Conservation (phyloP, 2,888 invertebrate genomes). For the Hypsopygia costalis region DNA sequence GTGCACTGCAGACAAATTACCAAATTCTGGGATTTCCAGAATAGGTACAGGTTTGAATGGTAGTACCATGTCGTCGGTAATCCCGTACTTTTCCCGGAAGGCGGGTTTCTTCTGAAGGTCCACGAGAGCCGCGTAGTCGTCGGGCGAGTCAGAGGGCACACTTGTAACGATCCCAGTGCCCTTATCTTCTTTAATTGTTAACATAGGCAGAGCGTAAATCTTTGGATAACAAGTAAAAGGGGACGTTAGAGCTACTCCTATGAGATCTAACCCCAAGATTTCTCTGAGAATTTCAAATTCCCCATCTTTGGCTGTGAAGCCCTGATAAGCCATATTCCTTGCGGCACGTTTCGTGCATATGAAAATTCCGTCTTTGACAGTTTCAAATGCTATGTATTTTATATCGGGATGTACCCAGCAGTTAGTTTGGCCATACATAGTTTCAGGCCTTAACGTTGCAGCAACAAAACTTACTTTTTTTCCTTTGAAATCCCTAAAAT, state of each 20-base stretch:
- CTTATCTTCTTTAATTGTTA: conserved; percentile 98
- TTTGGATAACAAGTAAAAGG: conserved; percentile 91
- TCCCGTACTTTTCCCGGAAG: conserved; percentile 94
- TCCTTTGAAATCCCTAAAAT: conserved; percentile 70
- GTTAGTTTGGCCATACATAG: conserved; percentile 99
- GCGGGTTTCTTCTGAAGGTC: conserved; percentile 97
- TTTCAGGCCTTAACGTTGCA: conserved; percentile 98
- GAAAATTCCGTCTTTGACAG: conserved; percentile 87
- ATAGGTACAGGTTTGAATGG: conserved; percentile 89
- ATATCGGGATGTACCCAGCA: conserved; percentile 99
- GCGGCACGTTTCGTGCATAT: conserved; percentile 94
- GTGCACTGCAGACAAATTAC: conserved; percentile 91
- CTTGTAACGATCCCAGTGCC: conserved; percentile 99
- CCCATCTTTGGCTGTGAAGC: conserved; percentile 90
- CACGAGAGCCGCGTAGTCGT: conserved; percentile 97
- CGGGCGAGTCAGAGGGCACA: conserved; percentile 99
- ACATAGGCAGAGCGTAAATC: conserved; percentile 97
- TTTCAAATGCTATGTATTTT: conserved; percentile 92
- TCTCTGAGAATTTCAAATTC: conserved; percentile 85
- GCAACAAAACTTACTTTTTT: conserved; percentile 92
- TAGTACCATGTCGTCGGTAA: conserved; percentile 86
- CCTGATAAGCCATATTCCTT: conserved; percentile 97
- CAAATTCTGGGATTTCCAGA: conserved; percentile 94
- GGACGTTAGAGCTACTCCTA: conserved; percentile 92
- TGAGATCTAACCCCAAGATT: conserved; percentile 86